Conservation (phyloP, 1,140 invertebrate species). For the Macrostomum lignano region DNA sequence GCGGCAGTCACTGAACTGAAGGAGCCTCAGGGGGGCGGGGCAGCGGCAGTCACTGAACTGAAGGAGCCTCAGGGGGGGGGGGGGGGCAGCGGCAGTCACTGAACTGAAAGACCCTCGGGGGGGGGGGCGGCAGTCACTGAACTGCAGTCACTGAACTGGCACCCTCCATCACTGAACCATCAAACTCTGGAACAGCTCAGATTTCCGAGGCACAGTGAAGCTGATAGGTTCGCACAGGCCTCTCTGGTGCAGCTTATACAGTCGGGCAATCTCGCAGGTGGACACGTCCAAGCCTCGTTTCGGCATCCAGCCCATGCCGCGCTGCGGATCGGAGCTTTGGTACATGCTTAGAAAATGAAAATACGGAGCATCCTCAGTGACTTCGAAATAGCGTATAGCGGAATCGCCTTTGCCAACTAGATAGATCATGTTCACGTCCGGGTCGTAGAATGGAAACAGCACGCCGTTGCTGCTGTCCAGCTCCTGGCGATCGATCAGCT, state of each 20-base stretch:
- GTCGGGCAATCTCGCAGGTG: constrained; percentile 30
- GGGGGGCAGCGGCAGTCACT: no score
- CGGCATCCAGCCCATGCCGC: constrained; percentile 25
- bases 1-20: no score
- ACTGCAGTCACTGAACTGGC: no score
- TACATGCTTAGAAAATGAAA: constrained; percentile 19
- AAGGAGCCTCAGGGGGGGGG: no score
- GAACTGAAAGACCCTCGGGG: no score
- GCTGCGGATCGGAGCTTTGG: constrained; percentile 16
- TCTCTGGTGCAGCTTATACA: constrained; percentile 84
- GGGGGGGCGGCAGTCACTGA: no score
- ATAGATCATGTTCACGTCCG: constrained; percentile 23
- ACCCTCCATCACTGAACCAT: no score
- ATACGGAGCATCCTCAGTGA: constrained; percentile 20
- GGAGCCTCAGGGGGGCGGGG: no score
- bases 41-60: no score
- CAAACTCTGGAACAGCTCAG: constrained; percentile 82
- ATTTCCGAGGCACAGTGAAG: constrained; percentile 94
- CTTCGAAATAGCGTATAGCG: constrained; percentile 24
- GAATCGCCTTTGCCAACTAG: constrained; percentile 26
- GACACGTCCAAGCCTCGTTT: constrained; percentile 25
- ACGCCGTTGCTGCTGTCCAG: constrained; percentile 27
- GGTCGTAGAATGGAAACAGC: constrained; percentile 26
- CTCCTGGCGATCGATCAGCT: constrained; percentile 13
- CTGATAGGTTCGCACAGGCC: constrained; percentile 83